A percentile compares a stretch with the other conserved stretches of the same genome.
Conservation (phyloP, 2,797 vertebrate genomes). For the Coregonus sp. region DNA sequence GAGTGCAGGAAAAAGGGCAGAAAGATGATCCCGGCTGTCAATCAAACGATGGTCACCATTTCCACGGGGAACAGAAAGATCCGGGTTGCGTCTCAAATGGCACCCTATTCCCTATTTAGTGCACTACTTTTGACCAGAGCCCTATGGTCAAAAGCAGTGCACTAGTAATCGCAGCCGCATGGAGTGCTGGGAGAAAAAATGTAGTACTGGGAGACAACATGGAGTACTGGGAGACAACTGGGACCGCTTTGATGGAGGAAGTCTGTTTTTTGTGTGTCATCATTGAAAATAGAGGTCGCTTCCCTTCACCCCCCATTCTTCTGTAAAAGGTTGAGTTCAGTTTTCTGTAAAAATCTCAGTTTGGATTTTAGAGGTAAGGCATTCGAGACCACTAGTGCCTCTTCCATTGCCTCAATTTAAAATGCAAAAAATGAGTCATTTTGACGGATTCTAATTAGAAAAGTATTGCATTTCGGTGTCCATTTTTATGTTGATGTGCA, state of each 20-base stretch:
- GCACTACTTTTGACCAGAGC: not conserved
- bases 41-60: slow-evolving; percentile 11
- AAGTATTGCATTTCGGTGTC: too few relatives aligned
- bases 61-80: not conserved
- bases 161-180: too few relatives aligned
- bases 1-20: slow-evolving; percentile 4
- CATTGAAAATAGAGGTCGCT: too few relatives aligned
- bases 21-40: slow-evolving; percentile 19
- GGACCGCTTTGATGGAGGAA: not conserved
- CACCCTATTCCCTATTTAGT: not conserved
- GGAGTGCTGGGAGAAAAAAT: too few relatives aligned
- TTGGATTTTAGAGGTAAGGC: too few relatives aligned
- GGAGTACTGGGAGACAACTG: not conserved
- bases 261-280: not conserved
- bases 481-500: not conserved
- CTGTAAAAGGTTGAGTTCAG: not conserved
- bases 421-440: too few relatives aligned
- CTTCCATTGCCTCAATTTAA: too few relatives aligned
- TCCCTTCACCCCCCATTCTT: not conserved
- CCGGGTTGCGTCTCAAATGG: not conserved
- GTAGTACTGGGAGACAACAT: too few relatives aligned
- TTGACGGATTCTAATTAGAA: too few relatives aligned
- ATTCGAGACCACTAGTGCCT: too few relatives aligned
- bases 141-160: not conserved
- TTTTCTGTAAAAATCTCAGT: not conserved